These are phyloP conservation scores for Peribatodes rhomboidaria DNA, from an alignment of 2,888 invertebrate species.

Conservation along the genomic window DNA sequence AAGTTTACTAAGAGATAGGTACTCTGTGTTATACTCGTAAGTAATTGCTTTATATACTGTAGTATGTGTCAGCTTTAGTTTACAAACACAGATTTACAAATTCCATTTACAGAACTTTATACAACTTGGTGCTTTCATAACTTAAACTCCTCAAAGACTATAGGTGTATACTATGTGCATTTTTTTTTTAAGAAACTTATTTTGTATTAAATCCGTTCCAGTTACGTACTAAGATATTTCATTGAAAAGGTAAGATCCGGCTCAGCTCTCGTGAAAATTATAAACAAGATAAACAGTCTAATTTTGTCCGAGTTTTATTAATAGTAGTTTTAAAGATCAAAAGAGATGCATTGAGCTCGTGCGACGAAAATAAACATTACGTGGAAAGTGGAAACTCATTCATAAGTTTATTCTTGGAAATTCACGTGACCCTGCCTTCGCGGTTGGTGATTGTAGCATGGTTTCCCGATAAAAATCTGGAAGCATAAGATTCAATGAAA, in stretches of 20 bases:
- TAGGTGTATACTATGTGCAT: no score
- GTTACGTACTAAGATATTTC: background rate
- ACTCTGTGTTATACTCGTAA: no score
- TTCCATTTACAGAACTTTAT: no score
- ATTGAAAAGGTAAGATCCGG: constrained; percentile 16
- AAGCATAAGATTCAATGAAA: no score
- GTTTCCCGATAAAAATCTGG: no score
- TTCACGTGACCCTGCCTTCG: constrained; percentile 14
- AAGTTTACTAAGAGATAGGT: no score
- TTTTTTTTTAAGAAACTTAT: no score
- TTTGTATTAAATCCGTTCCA: background rate
- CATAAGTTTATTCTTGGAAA: constrained; percentile 35
- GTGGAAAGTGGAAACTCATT: constrained; percentile 38
- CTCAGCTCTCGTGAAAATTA: constrained; percentile 20
- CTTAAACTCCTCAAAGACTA: no score
- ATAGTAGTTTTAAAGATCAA: constrained; percentile 33
- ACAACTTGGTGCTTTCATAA: no score
- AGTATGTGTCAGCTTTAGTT: no score
- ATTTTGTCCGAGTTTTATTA: constrained; percentile 26
- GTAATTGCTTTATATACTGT: background rate
- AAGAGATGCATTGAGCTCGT: constrained; percentile 31
- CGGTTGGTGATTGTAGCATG: no score
- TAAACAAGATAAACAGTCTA: constrained; percentile 21
- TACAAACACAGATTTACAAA: background rate
- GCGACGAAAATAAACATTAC: constrained; percentile 32